A percentile compares a stretch with the other conserved stretches of the same genome.
Evolutionary conservation across 2,797 vertebrate genomes (phyloP).

Genomic region (Megaceryle alcyon): DNA sequence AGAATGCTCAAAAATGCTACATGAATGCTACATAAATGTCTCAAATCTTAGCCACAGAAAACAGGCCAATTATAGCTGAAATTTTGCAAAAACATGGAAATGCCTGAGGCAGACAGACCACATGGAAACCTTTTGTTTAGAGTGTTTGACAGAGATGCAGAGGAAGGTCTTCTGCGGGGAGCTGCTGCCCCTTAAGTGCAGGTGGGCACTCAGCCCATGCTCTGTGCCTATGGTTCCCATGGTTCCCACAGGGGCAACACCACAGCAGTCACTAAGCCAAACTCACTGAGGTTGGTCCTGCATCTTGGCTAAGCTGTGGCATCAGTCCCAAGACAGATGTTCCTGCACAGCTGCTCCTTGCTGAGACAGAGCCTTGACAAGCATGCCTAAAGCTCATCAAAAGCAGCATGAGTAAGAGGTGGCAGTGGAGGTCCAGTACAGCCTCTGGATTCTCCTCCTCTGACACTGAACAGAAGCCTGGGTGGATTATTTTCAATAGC

Average conservation of each 20-base stretch:
- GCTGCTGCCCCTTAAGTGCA: background rate
- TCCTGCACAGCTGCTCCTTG: background rate
- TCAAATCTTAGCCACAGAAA: constrained; percentile 1
- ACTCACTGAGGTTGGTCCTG: background rate
- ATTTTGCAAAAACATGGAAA: background rate
- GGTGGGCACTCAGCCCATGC: background rate
- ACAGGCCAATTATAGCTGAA: background rate
- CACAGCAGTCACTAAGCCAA: background rate
- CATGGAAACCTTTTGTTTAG: background rate
- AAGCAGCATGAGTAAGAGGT: constrained; percentile 34
- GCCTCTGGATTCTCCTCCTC: background rate
- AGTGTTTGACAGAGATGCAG: background rate
- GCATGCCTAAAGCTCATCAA: background rate
- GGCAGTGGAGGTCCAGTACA: background rate
- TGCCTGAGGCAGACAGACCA: background rate
- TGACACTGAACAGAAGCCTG: background rate
- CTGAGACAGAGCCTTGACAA: background rate
- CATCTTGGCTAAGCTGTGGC: background rate
- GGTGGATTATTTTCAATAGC: constrained; percentile 18
- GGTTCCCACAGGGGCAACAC: background rate
- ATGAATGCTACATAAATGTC: background rate
- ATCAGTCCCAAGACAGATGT: background rate
- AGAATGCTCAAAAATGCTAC: background rate
- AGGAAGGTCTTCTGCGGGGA: background rate
- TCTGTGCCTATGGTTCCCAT: accelerated